Percentiles rank a stretch among this genome's conserved stretches.
These are phyloP conservation scores for Eupithecia tripunctaria DNA, from an alignment of 2,888 invertebrate species.

Conservation along the genomic window DNA sequence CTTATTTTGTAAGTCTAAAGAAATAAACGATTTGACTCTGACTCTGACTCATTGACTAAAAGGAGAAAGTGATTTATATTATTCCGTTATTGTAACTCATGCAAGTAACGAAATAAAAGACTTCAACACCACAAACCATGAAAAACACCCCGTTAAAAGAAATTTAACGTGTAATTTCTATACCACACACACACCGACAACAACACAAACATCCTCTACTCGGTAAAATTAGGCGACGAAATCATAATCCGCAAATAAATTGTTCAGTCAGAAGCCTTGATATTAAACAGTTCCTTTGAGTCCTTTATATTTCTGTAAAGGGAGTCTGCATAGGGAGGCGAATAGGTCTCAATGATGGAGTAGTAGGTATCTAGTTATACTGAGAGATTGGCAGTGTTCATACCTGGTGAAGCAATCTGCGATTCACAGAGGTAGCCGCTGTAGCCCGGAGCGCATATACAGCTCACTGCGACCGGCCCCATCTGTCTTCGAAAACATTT, in stretches of 20 bases:
- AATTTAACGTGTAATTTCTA: neutral
- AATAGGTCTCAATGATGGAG: no score
- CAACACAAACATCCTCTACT: no score
- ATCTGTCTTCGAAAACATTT: constrained; percentile 85
- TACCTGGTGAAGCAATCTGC: constrained; percentile 79
- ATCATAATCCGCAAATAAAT: no score
- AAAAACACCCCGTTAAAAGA: neutral
- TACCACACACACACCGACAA: neutral
- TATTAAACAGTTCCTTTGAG: neutral
- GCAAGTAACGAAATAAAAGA: no score
- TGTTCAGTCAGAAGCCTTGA: neutral
- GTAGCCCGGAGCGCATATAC: constrained; percentile 87
- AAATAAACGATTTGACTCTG: no score
- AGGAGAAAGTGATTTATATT: no score
- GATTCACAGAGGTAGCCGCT: constrained; percentile 89
- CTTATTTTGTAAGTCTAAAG: no score
- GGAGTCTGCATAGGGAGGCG: neutral
- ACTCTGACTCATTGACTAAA: no score
- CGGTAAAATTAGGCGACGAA: neutral
- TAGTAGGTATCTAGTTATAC: neutral
- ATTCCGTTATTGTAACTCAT: no score
- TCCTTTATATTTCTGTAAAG: neutral
- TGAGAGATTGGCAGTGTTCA: neutral
- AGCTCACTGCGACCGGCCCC: constrained; percentile 90
- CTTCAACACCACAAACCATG: no score